These are phyloP conservation scores for Scomber scombrus DNA, from an alignment of 2,113 vertebrate species.

Conservation along the genomic window DNA sequence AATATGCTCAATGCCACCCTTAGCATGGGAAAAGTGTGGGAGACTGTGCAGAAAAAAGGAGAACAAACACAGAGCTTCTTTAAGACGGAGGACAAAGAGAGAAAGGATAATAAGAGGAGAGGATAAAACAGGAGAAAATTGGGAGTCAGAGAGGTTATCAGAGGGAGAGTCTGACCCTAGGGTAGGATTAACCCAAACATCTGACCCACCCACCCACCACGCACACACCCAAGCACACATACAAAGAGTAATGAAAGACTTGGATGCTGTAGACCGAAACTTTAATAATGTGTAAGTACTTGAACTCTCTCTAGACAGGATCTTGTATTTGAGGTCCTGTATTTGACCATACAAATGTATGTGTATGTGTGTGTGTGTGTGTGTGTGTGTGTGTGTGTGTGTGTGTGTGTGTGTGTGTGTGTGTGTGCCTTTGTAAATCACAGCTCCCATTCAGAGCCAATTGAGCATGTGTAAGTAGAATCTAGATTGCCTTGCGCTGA, in stretches of 20 bases:
- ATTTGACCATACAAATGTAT: neutral
- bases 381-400: too few species aligned
- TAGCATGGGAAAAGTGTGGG: conserved; percentile 26
- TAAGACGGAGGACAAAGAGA: neutral
- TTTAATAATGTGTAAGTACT: neutral
- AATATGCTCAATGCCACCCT: neutral
- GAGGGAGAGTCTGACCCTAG: conserved; percentile 28
- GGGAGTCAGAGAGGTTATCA: conserved; percentile 47
- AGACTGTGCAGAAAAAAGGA: neutral
- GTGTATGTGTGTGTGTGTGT: too few species aligned
- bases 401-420: too few species aligned
- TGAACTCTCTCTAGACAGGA: neutral
- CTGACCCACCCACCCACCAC: conserved; percentile 25
- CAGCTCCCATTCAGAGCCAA: neutral
- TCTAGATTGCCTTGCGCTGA: neutral
- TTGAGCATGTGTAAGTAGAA: neutral
- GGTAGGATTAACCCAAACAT: conserved; percentile 49
- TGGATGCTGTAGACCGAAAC: neutral
- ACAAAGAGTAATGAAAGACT: neutral
- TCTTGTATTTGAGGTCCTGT: neutral
- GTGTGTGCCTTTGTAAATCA: neutral
- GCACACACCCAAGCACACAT: neutral
- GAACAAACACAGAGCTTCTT: neutral
- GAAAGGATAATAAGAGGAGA: conserved; percentile 3
- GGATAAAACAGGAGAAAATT: conserved; percentile 12